Evolutionary conservation across 2,797 vertebrate species (phyloP).

Genomic region (Microhierax caerulescens): DNA sequence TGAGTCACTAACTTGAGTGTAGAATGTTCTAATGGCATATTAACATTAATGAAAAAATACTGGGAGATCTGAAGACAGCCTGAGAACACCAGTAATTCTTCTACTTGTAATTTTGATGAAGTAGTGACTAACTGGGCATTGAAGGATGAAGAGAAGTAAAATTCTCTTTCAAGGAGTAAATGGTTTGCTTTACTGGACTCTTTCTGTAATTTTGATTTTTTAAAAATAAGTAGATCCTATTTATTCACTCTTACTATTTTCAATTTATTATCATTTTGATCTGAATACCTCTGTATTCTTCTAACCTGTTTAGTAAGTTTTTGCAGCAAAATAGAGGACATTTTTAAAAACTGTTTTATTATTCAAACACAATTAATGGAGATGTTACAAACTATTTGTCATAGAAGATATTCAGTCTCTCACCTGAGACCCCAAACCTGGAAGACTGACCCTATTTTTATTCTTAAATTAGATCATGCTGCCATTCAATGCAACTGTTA

Average conservation of each 20-base stretch:
- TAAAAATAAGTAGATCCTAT: background rate
- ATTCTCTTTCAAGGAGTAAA: background rate
- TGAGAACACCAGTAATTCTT: background rate
- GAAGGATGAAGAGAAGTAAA: background rate
- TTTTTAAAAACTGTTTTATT: too few relatives aligned
- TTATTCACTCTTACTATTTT: background rate
- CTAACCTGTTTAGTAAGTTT: background rate
- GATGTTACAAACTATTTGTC: background rate
- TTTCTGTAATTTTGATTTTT: background rate
- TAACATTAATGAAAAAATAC: background rate
- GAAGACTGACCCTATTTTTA: background rate
- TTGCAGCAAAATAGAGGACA: background rate
- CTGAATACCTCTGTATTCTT: background rate
- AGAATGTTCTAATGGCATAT: conserved; percentile 2
- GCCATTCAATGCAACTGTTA: background rate
- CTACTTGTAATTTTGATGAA: background rate
- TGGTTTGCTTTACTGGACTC: background rate
- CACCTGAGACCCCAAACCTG: background rate
- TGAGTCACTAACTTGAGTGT: background rate
- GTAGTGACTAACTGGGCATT: background rate
- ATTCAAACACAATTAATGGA: background rate
- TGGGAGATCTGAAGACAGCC: background rate
- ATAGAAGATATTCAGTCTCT: background rate
- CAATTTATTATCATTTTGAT: background rate
- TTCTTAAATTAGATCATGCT: background rate